Conservation (phyloP, 1,140 invertebrate genomes). For the Oedothorax gibbosus region DNA sequence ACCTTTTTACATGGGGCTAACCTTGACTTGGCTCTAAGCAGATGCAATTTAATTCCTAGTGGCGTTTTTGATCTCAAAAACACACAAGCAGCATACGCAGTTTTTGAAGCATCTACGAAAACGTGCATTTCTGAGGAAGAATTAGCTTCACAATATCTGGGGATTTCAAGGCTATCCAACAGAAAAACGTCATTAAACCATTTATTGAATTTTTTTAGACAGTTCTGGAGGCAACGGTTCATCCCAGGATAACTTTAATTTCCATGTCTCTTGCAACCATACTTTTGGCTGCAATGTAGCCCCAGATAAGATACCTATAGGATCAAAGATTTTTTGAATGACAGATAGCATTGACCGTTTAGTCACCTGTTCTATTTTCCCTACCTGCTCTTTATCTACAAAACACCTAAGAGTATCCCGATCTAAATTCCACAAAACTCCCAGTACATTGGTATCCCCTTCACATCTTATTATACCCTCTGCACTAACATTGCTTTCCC, state of each 20-base stretch:
- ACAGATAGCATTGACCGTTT: neutral
- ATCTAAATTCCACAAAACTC: neutral
- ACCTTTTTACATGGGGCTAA: neutral
- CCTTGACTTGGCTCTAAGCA: conserved; percentile 12
- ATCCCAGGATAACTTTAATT: neutral
- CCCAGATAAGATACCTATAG: neutral
- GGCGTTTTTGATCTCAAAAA: neutral
- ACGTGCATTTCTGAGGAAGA: neutral
- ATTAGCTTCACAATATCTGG: neutral
- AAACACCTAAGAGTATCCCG: neutral
- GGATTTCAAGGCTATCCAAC: neutral
- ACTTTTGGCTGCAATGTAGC: neutral
- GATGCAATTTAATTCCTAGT: neutral
- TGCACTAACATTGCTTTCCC: neutral
- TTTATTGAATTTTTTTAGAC: neutral
- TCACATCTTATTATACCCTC: neutral
- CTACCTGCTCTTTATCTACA: neutral
- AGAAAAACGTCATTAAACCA: neutral
- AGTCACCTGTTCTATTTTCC: neutral
- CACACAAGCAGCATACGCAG: neutral
- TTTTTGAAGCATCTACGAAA: conserved; percentile 8
- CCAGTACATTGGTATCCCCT: neutral
- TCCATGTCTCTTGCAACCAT: neutral
- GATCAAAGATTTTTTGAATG: conserved; percentile 22
- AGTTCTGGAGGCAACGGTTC: neutral